phyloP scores from a whole-genome alignment of 2,888 invertebrate species.

The Agrotis segetum region DNA sequence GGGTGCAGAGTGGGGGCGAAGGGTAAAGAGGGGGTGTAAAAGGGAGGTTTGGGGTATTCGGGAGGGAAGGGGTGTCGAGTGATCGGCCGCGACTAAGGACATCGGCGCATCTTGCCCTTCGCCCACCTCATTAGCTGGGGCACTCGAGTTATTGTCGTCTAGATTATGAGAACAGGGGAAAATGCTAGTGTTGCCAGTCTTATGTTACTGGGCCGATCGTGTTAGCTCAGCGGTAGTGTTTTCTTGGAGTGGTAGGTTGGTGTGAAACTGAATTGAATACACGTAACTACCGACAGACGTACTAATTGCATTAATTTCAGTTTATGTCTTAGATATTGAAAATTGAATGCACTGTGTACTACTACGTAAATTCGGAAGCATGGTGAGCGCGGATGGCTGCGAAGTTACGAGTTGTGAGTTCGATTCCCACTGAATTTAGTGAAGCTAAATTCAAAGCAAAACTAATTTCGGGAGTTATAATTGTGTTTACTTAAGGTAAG shows the following conservation, averaged over 20 bases:
- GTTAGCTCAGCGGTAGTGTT: slow-evolving; percentile 44
- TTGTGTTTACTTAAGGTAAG: too few species aligned
- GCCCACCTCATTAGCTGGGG: slow-evolving; percentile 77
- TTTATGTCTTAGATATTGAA: too few species aligned
- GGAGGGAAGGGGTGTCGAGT: slow-evolving; percentile 75
- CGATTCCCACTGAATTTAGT: too few species aligned
- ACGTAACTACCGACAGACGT: background rate
- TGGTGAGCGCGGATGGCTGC: too few species aligned
- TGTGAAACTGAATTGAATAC: background rate
- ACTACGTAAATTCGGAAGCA: too few species aligned
- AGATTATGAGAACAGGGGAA: slow-evolving; percentile 65
- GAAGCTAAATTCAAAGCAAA: too few species aligned
- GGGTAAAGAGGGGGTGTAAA: slow-evolving; percentile 25
- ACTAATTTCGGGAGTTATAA: too few species aligned
- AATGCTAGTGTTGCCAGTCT: slow-evolving; percentile 32
- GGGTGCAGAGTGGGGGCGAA: slow-evolving; percentile 45
- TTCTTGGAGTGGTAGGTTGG: slow-evolving; percentile 10
- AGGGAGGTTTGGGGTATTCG: slow-evolving; percentile 36
- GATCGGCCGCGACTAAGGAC: slow-evolving; percentile 82
- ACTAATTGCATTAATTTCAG: too few species aligned
- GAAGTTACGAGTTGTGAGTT: too few species aligned
- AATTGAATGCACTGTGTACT: too few species aligned
- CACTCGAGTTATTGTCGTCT: slow-evolving; percentile 74
- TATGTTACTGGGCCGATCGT: slow-evolving; percentile 51
- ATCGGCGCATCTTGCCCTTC: slow-evolving; percentile 79